Conservation (phyloP, 2,113 vertebrate genomes). For the Eurypyga helias region DNA sequence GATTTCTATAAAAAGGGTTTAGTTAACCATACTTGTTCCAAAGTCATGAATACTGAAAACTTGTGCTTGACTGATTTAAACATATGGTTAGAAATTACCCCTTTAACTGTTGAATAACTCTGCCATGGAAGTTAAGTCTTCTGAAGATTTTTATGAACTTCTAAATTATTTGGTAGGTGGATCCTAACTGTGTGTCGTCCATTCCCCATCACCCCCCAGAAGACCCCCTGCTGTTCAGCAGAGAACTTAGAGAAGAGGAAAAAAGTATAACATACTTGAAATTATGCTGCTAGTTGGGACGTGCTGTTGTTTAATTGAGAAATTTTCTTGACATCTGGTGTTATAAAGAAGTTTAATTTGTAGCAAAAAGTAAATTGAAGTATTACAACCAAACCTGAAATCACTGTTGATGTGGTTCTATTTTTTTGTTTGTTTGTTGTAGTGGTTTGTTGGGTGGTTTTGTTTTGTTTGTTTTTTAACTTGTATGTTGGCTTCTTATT, state of each 20-base stretch:
- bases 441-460: neutral
- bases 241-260: neutral
- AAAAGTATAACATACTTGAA: neutral
- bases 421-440: neutral
- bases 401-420: neutral
- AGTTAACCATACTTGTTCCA: neutral
- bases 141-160: neutral
- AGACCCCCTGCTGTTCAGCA: neutral
- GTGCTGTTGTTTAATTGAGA: neutral
- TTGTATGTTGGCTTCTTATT: neutral
- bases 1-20: neutral
- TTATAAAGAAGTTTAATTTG: slow-evolving; percentile 47
- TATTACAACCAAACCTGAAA: slow-evolving; percentile 52
- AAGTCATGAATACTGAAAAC: neutral
- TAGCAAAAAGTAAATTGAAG: slow-evolving; percentile 17
- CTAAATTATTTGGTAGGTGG: neutral
- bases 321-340: slow-evolving; percentile 34
- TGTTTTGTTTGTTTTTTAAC: neutral
- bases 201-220: too few relatives aligned
- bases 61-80: neutral
- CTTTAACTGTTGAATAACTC: neutral
- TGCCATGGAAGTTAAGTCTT: neutral
- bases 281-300: neutral
- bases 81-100: neutral
- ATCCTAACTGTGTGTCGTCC: neutral